Evolutionary conservation across 2,113 vertebrate species (phyloP).

Genomic region (Erythrolamprus reginae): DNA sequence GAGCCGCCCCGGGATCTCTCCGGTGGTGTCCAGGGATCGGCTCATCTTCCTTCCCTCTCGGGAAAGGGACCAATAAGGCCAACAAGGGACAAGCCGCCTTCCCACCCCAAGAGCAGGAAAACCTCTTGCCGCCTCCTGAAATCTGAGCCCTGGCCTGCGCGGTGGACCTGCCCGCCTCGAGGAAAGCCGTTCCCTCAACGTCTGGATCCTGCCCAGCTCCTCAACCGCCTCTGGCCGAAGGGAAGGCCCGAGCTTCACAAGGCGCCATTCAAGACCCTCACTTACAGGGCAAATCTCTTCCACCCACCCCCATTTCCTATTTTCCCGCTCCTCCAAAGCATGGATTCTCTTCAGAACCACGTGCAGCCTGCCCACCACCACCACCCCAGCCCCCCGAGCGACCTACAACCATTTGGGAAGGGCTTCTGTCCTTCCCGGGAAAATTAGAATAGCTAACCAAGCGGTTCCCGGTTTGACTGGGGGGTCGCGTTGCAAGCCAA

Average conservation of each 20-base stretch:
- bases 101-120: not conserved
- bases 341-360: not conserved
- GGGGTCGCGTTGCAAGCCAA: not conserved
- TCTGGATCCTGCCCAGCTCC: not conserved
- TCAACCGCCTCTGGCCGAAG: not conserved
- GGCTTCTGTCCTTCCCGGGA: not conserved
- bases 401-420: not conserved
- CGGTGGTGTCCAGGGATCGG: no score
- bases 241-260: not conserved
- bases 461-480: not conserved
- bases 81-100: not conserved
- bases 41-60: not conserved
- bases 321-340: not conserved
- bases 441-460: not conserved
- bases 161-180: not conserved
- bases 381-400: not conserved
- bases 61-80: no score
- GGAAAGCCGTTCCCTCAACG: not conserved
- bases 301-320: not conserved
- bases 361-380: not conserved
- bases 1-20: not conserved
- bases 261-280: not conserved
- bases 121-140: not conserved
- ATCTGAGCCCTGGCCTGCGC: not conserved
- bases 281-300: not conserved